A percentile compares a stretch with the other conserved stretches of the same genome.
Conservation (phyloP, 2,797 vertebrate genomes). For the Hemitrygon akajei region DNA sequence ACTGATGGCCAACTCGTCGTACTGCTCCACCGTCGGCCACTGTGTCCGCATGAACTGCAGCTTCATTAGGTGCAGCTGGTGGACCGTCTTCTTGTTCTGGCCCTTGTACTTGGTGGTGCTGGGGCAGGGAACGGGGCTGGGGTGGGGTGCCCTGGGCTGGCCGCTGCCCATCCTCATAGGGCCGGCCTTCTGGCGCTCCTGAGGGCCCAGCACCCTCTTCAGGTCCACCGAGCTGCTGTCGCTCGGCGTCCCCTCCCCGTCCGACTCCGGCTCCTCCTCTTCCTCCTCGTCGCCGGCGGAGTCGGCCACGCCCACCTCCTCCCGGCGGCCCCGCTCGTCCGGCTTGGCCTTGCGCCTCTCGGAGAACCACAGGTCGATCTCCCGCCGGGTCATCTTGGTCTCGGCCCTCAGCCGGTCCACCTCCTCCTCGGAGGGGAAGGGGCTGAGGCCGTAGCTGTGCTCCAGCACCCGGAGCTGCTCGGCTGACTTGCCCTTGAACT, state of each 20-base stretch:
- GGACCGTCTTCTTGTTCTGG: conserved; percentile 78
- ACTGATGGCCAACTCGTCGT: conserved; percentile 73
- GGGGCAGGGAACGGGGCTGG: conserved; percentile 41
- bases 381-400: conserved; percentile 94
- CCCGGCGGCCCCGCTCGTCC: not conserved
- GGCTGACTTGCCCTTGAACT: conserved; percentile 88
- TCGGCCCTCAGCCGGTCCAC: conserved; percentile 81
- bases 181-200: conserved; percentile 77
- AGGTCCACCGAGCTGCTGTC: conserved; percentile 58
- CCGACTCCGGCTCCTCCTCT: conserved; percentile 49
- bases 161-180: conserved; percentile 79
- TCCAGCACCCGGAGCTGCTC: conserved; percentile 88
- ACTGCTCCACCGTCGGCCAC: conserved; percentile 84
- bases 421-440: conserved; percentile 75
- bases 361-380: conserved; percentile 92
- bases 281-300: conserved; percentile 57
- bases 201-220: conserved; percentile 36
- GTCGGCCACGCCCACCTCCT: conserved; percentile 53
- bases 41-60: conserved; percentile 86
- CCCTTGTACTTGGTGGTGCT: not conserved
- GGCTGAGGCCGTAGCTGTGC: conserved; percentile 76
- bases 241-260: conserved; percentile 55
- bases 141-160: not conserved
- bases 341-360: conserved; percentile 67
- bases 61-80: conserved; percentile 86